Evolutionary conservation across 2,888 invertebrate genomes (phyloP), one percentile per base, ranked within the genome.

Genomic region (Lumbricus terrestris): DNA sequence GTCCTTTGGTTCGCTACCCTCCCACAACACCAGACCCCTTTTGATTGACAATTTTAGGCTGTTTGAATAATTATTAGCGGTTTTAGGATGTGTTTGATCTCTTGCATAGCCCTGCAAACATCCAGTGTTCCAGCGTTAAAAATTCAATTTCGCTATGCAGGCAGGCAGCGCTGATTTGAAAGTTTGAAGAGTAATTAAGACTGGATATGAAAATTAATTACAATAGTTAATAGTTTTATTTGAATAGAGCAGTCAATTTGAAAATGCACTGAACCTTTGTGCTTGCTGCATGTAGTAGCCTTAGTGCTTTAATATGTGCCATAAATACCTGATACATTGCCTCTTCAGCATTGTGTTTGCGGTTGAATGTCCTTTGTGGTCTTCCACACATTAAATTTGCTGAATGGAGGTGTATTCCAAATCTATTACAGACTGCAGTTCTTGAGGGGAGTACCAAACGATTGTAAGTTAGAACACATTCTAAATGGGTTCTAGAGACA

Each of bases 181-280:
- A 69, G 69, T 69, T 47, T 69, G 69, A 69, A n/a, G 29, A 69
- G 69, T n/a, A 69, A 69, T 69, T 69, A 69, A 69, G n/a, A 69
- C 69, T 69, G 69, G 69, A 69, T 69, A 69, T 69, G 69, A 69
- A n/a, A 69, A 69, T 69, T n/a, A n/a, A 69, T 69, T 69, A 69
- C n/a, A 69, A n/a, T 69, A 69, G n/a, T 69, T 69, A 47, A 47
- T 69, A n/a, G 69, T 69, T 69, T 69, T 69, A 69, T 69, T 69
- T 69, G 29, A 69, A 29, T 69, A n/a, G 69, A 69, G 69, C n/a
- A 69, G 69, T 69, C 5, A n/a, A 69, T 69, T 69, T 69, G 69
- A 69, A 69, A 69, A n/a, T 69, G 29, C 13, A n/a, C 69, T n/a
- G n/a, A n/a, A n/a, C n/a, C 13, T 29, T 69, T 69, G 69, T 29